Evolutionary conservation across 2,888 invertebrate species (phyloP).

Genomic region (Hypomecis atomaria): DNA sequence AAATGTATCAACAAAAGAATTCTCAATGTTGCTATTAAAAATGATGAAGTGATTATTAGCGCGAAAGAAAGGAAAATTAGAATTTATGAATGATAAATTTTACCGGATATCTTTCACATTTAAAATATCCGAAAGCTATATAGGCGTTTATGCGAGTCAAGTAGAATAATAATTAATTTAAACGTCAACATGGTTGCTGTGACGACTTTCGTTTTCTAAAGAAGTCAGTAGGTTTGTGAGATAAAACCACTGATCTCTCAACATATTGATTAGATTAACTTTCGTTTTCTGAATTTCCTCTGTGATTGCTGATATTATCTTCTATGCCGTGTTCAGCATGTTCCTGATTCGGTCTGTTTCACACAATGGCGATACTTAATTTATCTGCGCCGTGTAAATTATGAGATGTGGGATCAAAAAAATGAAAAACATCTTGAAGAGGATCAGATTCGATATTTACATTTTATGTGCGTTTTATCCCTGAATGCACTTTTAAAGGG

Average conservation of each 20-base stretch:
- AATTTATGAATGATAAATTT: conserved; percentile 21
- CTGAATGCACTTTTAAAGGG: conserved; percentile 35
- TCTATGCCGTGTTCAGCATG: conserved; percentile 27
- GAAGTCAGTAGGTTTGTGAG: conserved; percentile 44
- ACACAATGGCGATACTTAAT: conserved; percentile 19
- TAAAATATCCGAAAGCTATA: conserved; percentile 28
- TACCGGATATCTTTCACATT: conserved; percentile 18
- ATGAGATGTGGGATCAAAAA: conserved; percentile 6
- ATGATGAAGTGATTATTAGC: conserved; percentile 28
- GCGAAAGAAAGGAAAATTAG: conserved; percentile 17
- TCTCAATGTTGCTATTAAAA: conserved; percentile 32
- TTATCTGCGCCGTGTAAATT: conserved; percentile 17
- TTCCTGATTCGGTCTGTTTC: conserved; percentile 43
- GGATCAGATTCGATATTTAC: conserved; percentile 1
- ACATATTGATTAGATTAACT: conserved; percentile 47
- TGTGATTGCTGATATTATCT: conserved; percentile 33
- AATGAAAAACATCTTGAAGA: conserved; percentile 1
- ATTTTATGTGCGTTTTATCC: conserved; percentile 13
- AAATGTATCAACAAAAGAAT: conserved; percentile 50
- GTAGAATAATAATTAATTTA: conserved; percentile 24
- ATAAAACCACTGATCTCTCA: conserved; percentile 41
- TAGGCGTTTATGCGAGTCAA: conserved; percentile 11
- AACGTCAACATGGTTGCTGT: conserved; percentile 18
- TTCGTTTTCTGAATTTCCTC: conserved; percentile 44
- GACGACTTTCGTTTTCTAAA: conserved; percentile 46